phyloP scores from a whole-genome alignment of 1,140 invertebrate species.

The Ridgeia piscesae region DNA sequence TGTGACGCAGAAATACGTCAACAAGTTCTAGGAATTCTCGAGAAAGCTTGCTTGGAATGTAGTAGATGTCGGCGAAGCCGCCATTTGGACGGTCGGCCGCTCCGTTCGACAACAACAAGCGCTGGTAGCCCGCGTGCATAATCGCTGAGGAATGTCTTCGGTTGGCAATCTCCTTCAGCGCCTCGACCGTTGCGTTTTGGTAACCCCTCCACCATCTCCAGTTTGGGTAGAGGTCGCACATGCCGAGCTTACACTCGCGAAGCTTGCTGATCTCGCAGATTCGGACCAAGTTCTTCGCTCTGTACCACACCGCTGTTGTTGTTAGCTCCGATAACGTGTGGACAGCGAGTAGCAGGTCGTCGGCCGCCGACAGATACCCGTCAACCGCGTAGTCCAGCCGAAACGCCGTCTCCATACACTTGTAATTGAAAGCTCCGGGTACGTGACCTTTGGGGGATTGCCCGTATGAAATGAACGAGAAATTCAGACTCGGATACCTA shows the following conservation, averaged over 20 bases:
- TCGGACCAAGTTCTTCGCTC: slow-evolving; percentile 16
- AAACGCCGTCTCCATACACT: slow-evolving; percentile 50
- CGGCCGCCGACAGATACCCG: slow-evolving; percentile 47
- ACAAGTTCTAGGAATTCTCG: slow-evolving; percentile 17
- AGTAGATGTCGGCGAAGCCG: slow-evolving; percentile 28
- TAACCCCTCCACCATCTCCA: slow-evolving; percentile 29
- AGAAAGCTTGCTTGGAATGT: slow-evolving; percentile 24
- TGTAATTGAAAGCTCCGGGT: slow-evolving; percentile 37
- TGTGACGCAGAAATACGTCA: slow-evolving; percentile 19
- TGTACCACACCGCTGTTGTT: slow-evolving; percentile 16
- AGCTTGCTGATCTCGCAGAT: slow-evolving; percentile 25
- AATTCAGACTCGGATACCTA: slow-evolving; percentile 43
- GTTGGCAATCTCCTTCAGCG: not conserved
- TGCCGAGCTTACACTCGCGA: slow-evolving; percentile 26
- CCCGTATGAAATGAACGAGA: slow-evolving; percentile 48
- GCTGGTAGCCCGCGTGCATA: slow-evolving; percentile 15
- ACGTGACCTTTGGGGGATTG: slow-evolving; percentile 25
- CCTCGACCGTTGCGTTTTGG: not conserved
- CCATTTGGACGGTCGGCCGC: slow-evolving; percentile 16
- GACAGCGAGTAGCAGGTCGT: slow-evolving; percentile 34
- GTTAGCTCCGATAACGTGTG: not conserved
- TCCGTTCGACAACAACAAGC: slow-evolving; percentile 12
- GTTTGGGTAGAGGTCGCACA: slow-evolving; percentile 27
- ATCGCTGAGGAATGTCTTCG: not conserved
- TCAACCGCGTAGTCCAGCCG: slow-evolving; percentile 55